These are phyloP conservation scores for Nephrocerus scutellatus DNA, from an alignment of 2,888 invertebrate genomes.

Conservation along the genomic window DNA sequence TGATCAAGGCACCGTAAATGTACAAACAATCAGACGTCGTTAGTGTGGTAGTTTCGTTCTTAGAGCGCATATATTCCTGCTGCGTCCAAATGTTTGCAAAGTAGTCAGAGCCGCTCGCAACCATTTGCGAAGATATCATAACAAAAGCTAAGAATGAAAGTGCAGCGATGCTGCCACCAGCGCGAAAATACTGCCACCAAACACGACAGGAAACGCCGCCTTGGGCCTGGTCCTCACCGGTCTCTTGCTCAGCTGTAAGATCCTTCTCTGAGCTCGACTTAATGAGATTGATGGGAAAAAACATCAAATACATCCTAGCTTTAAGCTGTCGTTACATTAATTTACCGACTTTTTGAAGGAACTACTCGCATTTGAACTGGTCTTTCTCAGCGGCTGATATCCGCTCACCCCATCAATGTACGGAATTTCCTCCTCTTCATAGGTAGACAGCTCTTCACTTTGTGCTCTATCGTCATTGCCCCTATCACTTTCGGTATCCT, in stretches of 20 bases:
- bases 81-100: conserved; percentile 57
- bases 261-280: conserved; percentile 35
- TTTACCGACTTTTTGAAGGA: conserved; percentile 38
- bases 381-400: conserved; percentile 36
- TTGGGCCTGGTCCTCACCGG: conserved; percentile 44
- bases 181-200: conserved; percentile 48
- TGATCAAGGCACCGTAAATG: conserved; percentile 43
- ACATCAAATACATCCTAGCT: too few relatives aligned
- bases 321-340: too few relatives aligned
- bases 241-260: conserved; percentile 28
- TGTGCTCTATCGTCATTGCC: conserved; percentile 18
- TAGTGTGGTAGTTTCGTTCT: conserved; percentile 34
- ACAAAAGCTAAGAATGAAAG: conserved; percentile 48
- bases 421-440: conserved; percentile 46
- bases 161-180: conserved; percentile 50
- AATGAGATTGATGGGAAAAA: background rate
- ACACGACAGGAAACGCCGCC: conserved; percentile 46
- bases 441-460: conserved; percentile 20
- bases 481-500: conserved; percentile 25
- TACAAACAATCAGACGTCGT: conserved; percentile 43
- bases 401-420: conserved; percentile 44
- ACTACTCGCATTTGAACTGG: conserved; percentile 29
- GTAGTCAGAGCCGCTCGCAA: conserved; percentile 56
- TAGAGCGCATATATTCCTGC: conserved; percentile 40
- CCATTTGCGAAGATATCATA: conserved; percentile 52